Conservation (phyloP, 1,140 invertebrate genomes). For the Aphaenogaster ashmeadi region DNA sequence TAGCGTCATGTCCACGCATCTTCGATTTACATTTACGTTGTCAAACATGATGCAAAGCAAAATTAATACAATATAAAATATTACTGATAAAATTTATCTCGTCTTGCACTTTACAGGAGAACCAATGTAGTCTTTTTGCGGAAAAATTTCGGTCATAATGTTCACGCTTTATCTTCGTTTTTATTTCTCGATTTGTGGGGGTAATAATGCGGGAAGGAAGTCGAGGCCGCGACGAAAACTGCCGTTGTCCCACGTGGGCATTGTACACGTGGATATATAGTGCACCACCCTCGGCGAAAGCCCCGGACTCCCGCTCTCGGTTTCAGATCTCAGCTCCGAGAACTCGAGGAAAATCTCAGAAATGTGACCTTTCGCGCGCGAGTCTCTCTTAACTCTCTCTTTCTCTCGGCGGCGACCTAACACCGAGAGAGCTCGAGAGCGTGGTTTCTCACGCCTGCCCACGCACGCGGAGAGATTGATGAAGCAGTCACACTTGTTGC, state of each 20-base stretch:
- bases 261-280: conserved; percentile 11
- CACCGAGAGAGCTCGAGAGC: conserved; percentile 51
- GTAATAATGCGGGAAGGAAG: neutral
- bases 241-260: neutral
- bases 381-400: conserved; percentile 53
- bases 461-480: conserved; percentile 78
- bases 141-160: neutral
- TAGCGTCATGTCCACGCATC: neutral
- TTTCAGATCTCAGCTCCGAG: conserved; percentile 51
- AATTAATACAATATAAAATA: conserved; percentile 1
- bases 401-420: conserved; percentile 55
- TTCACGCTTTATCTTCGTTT: neutral
- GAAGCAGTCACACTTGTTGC: conserved; percentile 80
- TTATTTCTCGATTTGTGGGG: conserved; percentile 23
- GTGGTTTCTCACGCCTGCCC: conserved; percentile 80
- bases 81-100: neutral
- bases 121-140: neutral
- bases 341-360: conserved; percentile 76
- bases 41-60: neutral
- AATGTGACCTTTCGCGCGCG: conserved; percentile 79
- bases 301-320: conserved; percentile 20
- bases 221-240: conserved; percentile 13
- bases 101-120: neutral
- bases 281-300: neutral
- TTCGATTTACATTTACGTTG: neutral